Evolutionary conservation across 2,113 vertebrate species (phyloP).

Genomic region (Mellivora capensis): DNA sequence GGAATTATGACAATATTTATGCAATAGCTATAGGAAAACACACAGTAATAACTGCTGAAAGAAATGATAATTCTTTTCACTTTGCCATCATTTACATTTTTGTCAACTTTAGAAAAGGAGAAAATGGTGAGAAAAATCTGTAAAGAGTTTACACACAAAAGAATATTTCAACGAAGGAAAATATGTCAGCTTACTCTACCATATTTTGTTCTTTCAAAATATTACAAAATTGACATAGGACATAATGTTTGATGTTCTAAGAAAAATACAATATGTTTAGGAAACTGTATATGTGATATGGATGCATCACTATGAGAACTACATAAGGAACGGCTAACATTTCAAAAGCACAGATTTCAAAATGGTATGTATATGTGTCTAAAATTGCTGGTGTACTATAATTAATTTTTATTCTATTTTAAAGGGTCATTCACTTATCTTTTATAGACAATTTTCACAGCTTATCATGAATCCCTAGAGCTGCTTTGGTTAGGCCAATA

Average conservation of each 20-base stretch:
- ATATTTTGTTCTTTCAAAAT: constrained; percentile 68
- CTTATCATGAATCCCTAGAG: constrained; percentile 14
- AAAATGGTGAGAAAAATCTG: constrained; percentile 59
- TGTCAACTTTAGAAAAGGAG: constrained; percentile 45
- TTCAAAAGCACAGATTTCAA: background rate
- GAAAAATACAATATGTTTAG: constrained; percentile 53
- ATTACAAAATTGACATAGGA: constrained; percentile 56
- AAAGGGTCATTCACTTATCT: constrained; percentile 10
- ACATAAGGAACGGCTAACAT: background rate
- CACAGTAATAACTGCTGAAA: background rate
- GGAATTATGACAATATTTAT: background rate
- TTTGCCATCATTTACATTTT: constrained; percentile 60
- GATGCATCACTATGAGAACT: background rate
- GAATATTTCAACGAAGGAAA: constrained; percentile 45
- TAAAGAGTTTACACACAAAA: constrained; percentile 64
- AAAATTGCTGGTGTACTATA: background rate
- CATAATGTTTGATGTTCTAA: constrained; percentile 48
- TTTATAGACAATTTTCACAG: constrained; percentile 17
- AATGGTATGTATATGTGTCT: background rate
- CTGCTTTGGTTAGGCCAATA: constrained; percentile 37
- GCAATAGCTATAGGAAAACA: background rate
- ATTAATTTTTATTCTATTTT: constrained; percentile 49
- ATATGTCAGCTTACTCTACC: constrained; percentile 57
- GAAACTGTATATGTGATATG: background rate
- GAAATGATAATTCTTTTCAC: constrained; percentile 40